Conservation (phyloP, 2,113 vertebrate genomes). For the Suncus etruscus region DNA sequence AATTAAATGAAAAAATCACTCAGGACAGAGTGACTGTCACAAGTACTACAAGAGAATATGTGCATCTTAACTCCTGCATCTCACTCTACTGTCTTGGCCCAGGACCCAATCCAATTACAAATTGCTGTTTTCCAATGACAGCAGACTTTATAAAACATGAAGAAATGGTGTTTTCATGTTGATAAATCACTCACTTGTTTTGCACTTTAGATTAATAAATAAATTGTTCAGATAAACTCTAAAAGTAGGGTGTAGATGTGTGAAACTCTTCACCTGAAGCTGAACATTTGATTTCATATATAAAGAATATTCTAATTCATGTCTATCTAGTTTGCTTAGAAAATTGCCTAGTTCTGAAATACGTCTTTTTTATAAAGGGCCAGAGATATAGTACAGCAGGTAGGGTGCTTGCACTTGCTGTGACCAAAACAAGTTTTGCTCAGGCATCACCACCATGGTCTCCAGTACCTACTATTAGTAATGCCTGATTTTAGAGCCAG, state of each 20-base stretch:
- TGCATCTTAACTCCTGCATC: neutral
- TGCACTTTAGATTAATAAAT: neutral
- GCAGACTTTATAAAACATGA: neutral
- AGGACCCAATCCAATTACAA: neutral
- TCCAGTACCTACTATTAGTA: too few species aligned
- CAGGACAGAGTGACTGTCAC: neutral
- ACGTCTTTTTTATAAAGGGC: too few species aligned
- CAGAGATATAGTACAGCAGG: too few species aligned
- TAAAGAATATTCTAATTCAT: neutral
- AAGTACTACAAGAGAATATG: neutral
- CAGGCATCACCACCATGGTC: neutral
- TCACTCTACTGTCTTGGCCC: neutral
- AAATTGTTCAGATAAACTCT: neutral
- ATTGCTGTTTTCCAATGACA: neutral
- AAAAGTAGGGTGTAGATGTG: neutral
- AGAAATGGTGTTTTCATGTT: neutral
- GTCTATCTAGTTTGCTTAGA: neutral
- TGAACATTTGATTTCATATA: neutral
- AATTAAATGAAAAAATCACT: neutral
- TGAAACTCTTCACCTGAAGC: constrained; percentile 35
- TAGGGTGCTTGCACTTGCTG: too few species aligned
- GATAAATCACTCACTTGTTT: neutral
- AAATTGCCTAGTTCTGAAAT: constrained; percentile 29
- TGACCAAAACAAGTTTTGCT: too few species aligned
- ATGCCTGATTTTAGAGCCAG: too few species aligned